These are phyloP conservation scores for Drosophila yooni DNA, from an alignment of 2,888 invertebrate species.

Conservation along the genomic window DNA sequence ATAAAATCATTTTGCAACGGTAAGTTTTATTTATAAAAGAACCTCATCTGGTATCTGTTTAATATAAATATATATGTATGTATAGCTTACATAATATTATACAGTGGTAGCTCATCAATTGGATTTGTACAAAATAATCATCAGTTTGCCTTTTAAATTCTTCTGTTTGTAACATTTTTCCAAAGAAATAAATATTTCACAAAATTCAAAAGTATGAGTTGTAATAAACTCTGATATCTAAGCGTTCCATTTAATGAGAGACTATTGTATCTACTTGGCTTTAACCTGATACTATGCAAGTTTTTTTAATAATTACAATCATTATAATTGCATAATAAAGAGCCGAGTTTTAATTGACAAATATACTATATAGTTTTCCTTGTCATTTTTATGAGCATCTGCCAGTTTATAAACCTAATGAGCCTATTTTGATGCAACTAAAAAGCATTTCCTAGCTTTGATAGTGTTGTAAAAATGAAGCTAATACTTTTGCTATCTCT, in stretches of 20 bases:
- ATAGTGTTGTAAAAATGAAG: slow-evolving; percentile 35
- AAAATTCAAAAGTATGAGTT: not conserved
- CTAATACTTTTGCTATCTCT: slow-evolving; percentile 20
- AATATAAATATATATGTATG: not conserved
- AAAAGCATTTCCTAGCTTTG: slow-evolving; percentile 31
- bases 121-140: not conserved
- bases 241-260: not conserved
- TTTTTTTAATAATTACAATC: slow-evolving; percentile 1
- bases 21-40: slow-evolving; percentile 41
- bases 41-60: slow-evolving; percentile 4
- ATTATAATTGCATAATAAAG: slow-evolving; percentile 59
- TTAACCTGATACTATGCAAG: slow-evolving; percentile 2
- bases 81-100: slow-evolving; percentile 27
- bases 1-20: slow-evolving; percentile 28
- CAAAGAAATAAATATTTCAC: not conserved
- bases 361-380: not conserved
- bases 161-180: not conserved
- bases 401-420: slow-evolving; percentile 37
- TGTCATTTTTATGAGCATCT: slow-evolving; percentile 30
- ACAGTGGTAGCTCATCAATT: not conserved
- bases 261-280: not conserved
- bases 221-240: not conserved
- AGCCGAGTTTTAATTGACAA: slow-evolving; percentile 7
- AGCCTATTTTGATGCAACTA: slow-evolving; percentile 30
- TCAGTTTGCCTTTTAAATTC: not conserved